Percentiles rank a stretch among this genome's conserved stretches.
Evolutionary conservation across 1,140 invertebrate species (phyloP).

Genomic region (Radopholus similis): DNA sequence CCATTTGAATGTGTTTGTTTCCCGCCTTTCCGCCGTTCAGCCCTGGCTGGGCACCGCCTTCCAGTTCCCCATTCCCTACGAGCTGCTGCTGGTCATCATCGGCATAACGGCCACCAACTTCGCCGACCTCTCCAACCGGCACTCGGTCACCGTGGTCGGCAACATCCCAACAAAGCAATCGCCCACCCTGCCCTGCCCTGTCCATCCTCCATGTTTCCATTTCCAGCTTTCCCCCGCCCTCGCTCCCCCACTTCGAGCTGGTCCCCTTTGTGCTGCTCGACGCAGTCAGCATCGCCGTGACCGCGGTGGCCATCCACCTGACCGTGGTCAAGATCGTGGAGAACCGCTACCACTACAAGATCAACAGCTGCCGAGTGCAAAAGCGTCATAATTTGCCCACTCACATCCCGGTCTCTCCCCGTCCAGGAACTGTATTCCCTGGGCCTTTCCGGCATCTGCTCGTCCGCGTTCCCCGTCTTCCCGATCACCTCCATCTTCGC

Average conservation of each 20-base stretch:
- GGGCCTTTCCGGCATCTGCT: slow-evolving; percentile 53
- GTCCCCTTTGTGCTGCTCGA: slow-evolving; percentile 49
- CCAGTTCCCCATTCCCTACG: slow-evolving; percentile 54
- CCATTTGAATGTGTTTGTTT: neutral
- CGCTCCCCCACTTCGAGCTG: slow-evolving; percentile 51
- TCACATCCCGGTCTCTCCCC: neutral
- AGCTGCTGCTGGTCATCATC: slow-evolving; percentile 52
- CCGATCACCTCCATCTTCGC: slow-evolving; percentile 59
- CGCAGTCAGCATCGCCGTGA: slow-evolving; percentile 48
- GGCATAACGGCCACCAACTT: slow-evolving; percentile 60
- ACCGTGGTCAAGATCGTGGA: slow-evolving; percentile 58
- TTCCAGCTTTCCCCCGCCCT: slow-evolving; percentile 51
- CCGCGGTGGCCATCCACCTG: slow-evolving; percentile 54
- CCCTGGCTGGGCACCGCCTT: slow-evolving; percentile 52
- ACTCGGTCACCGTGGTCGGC: slow-evolving; percentile 50
- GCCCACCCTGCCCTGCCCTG: neutral
- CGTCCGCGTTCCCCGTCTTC: slow-evolving; percentile 58
- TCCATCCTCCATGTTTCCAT: neutral
- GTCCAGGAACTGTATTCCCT: slow-evolving; percentile 52
- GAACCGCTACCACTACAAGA: slow-evolving; percentile 54
- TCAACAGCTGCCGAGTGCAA: slow-evolving; percentile 53
- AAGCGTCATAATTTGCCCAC: no score
- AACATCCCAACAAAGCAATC: slow-evolving; percentile 54
- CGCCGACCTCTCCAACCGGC: slow-evolving; percentile 49
- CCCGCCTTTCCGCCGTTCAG: neutral